Evolutionary conservation across 2,113 vertebrate species (phyloP).

Genomic region (Heterocephalus glaber): DNA sequence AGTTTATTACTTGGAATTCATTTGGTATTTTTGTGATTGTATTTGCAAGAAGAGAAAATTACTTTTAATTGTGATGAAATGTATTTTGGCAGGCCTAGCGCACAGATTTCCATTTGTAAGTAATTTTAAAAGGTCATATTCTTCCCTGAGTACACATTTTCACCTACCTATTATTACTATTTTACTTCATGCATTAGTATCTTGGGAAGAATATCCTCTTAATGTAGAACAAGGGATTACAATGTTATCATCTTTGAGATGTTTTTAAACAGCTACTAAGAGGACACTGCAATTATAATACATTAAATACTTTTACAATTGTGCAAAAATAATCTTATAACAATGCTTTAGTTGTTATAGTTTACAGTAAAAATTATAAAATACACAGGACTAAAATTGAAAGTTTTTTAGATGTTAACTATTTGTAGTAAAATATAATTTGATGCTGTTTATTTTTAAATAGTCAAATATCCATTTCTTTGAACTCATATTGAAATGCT

Average conservation of each 20-base stretch:
- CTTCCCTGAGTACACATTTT: conserved; percentile 79
- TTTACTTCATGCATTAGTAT: conserved; percentile 78
- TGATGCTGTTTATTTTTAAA: conserved; percentile 38
- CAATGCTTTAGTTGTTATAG: conserved; percentile 61
- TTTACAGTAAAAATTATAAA: conserved; percentile 55
- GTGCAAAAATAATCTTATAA: conserved; percentile 77
- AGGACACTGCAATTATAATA: conserved; percentile 81
- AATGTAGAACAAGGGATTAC: conserved; percentile 77
- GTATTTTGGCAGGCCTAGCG: conserved; percentile 79
- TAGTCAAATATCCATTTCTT: background rate
- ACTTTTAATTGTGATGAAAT: conserved; percentile 83
- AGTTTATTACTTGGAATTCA: conserved; percentile 80
- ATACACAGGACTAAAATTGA: conserved; percentile 72
- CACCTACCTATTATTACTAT: conserved; percentile 81
- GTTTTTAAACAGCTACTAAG: conserved; percentile 80
- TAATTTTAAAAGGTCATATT: conserved; percentile 81
- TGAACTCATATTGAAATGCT: background rate
- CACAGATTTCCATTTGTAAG: conserved; percentile 85
- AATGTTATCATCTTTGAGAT: conserved; percentile 81
- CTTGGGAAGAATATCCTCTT: conserved; percentile 74
- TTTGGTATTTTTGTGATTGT: conserved; percentile 79
- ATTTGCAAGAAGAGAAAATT: conserved; percentile 82
- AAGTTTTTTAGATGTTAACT: conserved; percentile 50
- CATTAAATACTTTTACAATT: conserved; percentile 82
- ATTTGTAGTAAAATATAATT: background rate